Evolutionary conservation across 2,113 vertebrate genomes (phyloP), one percentile per base, ranked within the genome.

Genomic region (Oreochromis tanganicae): DNA sequence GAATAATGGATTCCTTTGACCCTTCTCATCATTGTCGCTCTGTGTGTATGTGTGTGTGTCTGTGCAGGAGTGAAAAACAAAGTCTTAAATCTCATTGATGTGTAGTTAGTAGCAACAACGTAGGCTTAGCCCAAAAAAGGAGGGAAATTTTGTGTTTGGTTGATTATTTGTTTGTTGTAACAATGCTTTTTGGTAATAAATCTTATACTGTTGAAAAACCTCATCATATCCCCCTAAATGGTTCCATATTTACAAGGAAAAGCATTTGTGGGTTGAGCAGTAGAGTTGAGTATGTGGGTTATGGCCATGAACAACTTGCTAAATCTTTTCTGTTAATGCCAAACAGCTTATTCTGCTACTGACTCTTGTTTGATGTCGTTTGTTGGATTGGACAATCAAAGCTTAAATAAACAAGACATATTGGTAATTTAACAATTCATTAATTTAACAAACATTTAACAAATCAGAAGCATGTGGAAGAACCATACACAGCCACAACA

Each of bases 1-100:
- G 85, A 94, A 93, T 95, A 94, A 94, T 96, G 85, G 68, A 94
- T 95, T 94, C 54, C 38, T 93, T 91, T 94, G 92, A 95, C 94
- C 93, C 90, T 14, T 87, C 87, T 93, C 82, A 85, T 86, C 83
- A 88, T 93, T 95, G 93, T 94, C 81, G 61, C 86, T 87, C 50
- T 75, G 21, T 83, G 46, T 85, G 82, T 79, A 36, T 73, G 61
- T 55, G 59, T 54, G 19, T 75, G 36, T 68, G 66, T 85, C 27
- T 73, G 36, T 59, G 43, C 29, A n/a, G 46, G 41, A 57, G 54
- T 82, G 63, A 86, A 10, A 80, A 57, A 73, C 82, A 85, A 79
- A 85, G 82, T 83, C 50, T 85, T 82, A 19, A 55, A 90, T 82
- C 59, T 78, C 41, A 46, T 48, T 89, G 19, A 89, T 61, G 36